Evolutionary conservation across 2,797 vertebrate genomes (phyloP), one percentile per base, ranked within the genome.

Genomic region (Ibycter americanus): DNA sequence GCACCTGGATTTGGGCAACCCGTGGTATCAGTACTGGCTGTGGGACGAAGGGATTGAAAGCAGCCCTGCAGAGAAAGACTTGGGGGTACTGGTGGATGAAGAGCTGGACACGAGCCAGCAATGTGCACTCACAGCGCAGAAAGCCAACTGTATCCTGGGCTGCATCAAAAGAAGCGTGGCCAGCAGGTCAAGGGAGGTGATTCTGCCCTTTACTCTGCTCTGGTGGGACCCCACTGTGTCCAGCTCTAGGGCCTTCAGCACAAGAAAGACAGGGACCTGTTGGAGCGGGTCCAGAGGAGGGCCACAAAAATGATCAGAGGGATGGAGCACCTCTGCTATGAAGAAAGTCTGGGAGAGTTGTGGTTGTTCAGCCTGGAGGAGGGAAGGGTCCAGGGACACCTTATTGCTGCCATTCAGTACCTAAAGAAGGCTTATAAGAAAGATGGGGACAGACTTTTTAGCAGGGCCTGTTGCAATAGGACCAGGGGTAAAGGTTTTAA

Each of bases 41-140:
- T 15, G 15, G 42, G 42, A 18, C 17, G 42, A 44, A 44, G 42
- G 42, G 42, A 4, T 44, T 44, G 17, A 44, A 16, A 44, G 42
- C 42, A 44, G 42, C 42, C 17, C 42, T 44, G 42, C 18, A 40
- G 32, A 58, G 42, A 59, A 59, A 4, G n/a, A 10, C 19, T 15
- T 32, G 15, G 12, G 6, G 12, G 12, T 54, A 32, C 3, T 34
- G 15, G 26, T 54, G 67, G 10, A 13, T 47, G n/a, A 59, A 22
- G 40, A 23, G 21, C 29, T 59, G 40, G 26, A 40, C 18, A 9
- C 25, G 34, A 61, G 4, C 12, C 1, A 1, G 10, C 8, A 20
- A 13, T 2, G 6, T 7, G 46, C 4, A 2, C 21, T 40, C 0
- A 0, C 15, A 72, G 52, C 34, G 15, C 74, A 54, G 61, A 52